These are phyloP conservation scores for Drosophila rhopaloa DNA, from an alignment of 1,140 invertebrate genomes.

Conservation along the genomic window DNA sequence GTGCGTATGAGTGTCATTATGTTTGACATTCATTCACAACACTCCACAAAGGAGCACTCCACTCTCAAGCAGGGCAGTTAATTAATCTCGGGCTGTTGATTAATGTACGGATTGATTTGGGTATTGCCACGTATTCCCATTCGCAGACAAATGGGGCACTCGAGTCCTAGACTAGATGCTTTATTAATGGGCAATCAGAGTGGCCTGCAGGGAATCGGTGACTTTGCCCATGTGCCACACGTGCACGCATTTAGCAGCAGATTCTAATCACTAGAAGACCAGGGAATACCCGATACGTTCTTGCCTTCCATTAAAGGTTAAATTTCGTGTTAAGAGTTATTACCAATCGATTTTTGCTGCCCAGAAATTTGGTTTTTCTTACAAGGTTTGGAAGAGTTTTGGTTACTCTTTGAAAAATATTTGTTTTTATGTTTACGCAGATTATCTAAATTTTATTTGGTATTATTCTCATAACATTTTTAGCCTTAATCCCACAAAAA, in stretches of 20 bases:
- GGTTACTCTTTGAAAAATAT: too few species aligned
- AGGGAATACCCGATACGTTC: slow-evolving; percentile 2
- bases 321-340: not conserved
- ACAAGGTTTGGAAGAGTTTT: not conserved
- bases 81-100: slow-evolving; percentile 72
- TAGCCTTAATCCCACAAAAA: too few species aligned
- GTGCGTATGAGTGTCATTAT: slow-evolving; percentile 78
- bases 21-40: slow-evolving; percentile 74
- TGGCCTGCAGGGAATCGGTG: slow-evolving; percentile 5
- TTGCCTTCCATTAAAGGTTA: slow-evolving; percentile 33
- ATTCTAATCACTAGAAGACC: slow-evolving; percentile 20
- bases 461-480: too few species aligned
- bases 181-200: slow-evolving; percentile 31
- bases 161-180: slow-evolving; percentile 3
- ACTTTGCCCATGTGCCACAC: slow-evolving; percentile 2
- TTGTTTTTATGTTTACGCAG: too few species aligned
- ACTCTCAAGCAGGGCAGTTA: slow-evolving; percentile 35
- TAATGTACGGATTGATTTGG: slow-evolving; percentile 72
- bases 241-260: slow-evolving; percentile 16
- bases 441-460: too few species aligned
- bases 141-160: slow-evolving; percentile 43
- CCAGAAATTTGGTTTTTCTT: not conserved
- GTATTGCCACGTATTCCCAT: slow-evolving; percentile 40
- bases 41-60: slow-evolving; percentile 39
- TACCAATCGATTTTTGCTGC: slow-evolving; percentile 10